Percentiles rank a stretch among this genome's conserved stretches.
phyloP scores from a whole-genome alignment of 2,888 invertebrate genomes.

The Apamea anceps region DNA sequence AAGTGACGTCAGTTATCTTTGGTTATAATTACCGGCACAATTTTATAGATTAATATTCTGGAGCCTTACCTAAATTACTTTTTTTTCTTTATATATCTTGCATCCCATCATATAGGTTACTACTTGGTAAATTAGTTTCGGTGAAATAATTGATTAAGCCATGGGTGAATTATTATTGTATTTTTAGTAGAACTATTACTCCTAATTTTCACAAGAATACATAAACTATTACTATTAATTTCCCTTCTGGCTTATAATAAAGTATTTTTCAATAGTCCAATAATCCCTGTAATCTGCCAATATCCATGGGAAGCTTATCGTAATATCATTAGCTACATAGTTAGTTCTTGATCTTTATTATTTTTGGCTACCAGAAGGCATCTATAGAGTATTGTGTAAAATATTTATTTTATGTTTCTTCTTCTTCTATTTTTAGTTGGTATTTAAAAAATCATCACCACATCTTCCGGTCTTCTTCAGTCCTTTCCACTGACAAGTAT shows the following conservation, averaged over 20 bases:
- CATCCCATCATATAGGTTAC: not conserved
- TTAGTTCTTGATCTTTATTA: slow-evolving; percentile 13
- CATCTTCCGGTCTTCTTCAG: not conserved
- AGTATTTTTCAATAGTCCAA: slow-evolving; percentile 29
- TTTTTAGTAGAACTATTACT: not conserved
- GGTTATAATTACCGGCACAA: not conserved
- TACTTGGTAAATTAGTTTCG: not conserved
- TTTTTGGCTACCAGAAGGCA: not conserved
- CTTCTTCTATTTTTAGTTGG: not conserved
- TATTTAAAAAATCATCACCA: not conserved
- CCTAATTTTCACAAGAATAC: not conserved
- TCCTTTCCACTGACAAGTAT: not conserved
- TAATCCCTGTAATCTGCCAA: slow-evolving; percentile 24
- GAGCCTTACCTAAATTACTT: not conserved
- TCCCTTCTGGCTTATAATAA: not conserved
- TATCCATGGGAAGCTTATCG: slow-evolving; percentile 17
- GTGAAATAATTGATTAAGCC: not conserved
- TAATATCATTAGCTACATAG: slow-evolving; percentile 16
- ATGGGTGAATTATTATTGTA: not conserved
- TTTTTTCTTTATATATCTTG: not conserved
- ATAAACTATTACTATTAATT: not conserved
- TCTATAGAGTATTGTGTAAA: not conserved
- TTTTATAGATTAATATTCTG: not conserved
- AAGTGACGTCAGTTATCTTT: too few species aligned
- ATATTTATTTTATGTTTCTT: not conserved